Conservation (phyloP, 2,797 vertebrate genomes). For the Alectoris magna region DNA sequence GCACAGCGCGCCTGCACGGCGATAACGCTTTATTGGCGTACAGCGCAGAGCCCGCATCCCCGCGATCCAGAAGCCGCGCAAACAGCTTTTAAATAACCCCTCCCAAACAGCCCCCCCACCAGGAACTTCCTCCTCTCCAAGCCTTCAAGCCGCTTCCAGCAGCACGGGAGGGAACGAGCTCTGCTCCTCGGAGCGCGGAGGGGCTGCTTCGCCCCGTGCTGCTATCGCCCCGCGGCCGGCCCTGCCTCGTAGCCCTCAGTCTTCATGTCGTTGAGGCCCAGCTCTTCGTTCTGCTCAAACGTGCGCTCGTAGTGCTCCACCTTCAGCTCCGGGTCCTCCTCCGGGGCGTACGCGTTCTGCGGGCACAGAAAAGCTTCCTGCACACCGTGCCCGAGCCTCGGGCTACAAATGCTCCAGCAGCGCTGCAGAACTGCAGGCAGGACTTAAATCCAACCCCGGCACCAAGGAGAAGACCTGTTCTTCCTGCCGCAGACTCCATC, state of each 20-base stretch:
- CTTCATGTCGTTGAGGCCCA: constrained; percentile 96
- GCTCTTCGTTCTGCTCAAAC: constrained; percentile 93
- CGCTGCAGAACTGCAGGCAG: accelerated
- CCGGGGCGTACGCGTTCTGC: constrained; percentile 93
- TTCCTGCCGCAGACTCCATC: accelerated
- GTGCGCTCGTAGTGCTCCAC: constrained; percentile 86
- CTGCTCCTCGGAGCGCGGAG: not conserved
- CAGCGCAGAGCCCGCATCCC: too few relatives aligned
- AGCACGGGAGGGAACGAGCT: accelerated
- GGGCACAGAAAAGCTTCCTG: not conserved
- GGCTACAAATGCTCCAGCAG: not conserved
- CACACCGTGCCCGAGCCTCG: accelerated
- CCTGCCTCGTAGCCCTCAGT: constrained; percentile 86
- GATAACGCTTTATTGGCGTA: not conserved
- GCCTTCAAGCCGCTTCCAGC: not conserved
- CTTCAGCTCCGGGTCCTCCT: constrained; percentile 90
- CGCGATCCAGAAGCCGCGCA: too few relatives aligned
- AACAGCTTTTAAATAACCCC: not conserved
- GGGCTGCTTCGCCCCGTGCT: accelerated
- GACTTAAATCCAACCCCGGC: too few relatives aligned
- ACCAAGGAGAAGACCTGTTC: accelerated
- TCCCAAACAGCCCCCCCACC: not conserved
- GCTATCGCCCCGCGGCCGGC: constrained; percentile 43
- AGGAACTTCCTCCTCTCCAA: not conserved
- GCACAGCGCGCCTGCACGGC: not conserved